Evolutionary conservation across 2,797 vertebrate species (phyloP).

Genomic region (Botia almorhae): DNA sequence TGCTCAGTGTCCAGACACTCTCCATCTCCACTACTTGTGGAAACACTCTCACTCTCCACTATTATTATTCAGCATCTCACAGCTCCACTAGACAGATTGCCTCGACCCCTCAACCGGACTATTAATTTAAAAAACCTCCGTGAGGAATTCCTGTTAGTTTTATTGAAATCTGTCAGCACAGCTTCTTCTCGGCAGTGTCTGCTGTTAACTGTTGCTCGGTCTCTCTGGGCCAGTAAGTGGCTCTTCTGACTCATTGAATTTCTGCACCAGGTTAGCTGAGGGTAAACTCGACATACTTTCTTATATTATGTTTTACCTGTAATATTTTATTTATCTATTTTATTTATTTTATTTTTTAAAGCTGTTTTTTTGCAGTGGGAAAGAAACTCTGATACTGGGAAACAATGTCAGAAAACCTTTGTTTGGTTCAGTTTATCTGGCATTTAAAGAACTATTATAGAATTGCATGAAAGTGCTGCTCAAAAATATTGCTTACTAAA

Average conservation of each 20-base stretch:
- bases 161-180: constrained; percentile 59
- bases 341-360: constrained; percentile 1
- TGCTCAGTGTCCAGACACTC: constrained; percentile 17
- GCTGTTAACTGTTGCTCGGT: constrained; percentile 46
- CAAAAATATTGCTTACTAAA: not conserved
- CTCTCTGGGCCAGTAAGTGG: constrained; percentile 40
- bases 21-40: constrained; percentile 37
- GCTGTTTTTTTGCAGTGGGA: constrained; percentile 26
- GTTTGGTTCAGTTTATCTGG: constrained; percentile 1
- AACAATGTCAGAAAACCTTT: constrained; percentile 5
- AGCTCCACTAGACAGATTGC: constrained; percentile 10
- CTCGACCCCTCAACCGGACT: constrained; percentile 41
- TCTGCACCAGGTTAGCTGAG: not conserved
- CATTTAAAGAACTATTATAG: constrained; percentile 7
- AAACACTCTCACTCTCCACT: constrained; percentile 28
- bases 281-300: constrained; percentile 1
- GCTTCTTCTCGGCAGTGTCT: constrained; percentile 46
- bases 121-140: constrained; percentile 57
- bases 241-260: constrained; percentile 40
- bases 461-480: too few species aligned
- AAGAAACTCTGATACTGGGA: constrained; percentile 31
- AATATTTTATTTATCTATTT: constrained; percentile 18
- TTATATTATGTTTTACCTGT: not conserved
- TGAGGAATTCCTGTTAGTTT: constrained; percentile 57
- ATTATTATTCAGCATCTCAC: constrained; percentile 61